These are phyloP conservation scores for Balanococcus diminutus DNA, from an alignment of 2,888 invertebrate genomes.

Conservation along the genomic window DNA sequence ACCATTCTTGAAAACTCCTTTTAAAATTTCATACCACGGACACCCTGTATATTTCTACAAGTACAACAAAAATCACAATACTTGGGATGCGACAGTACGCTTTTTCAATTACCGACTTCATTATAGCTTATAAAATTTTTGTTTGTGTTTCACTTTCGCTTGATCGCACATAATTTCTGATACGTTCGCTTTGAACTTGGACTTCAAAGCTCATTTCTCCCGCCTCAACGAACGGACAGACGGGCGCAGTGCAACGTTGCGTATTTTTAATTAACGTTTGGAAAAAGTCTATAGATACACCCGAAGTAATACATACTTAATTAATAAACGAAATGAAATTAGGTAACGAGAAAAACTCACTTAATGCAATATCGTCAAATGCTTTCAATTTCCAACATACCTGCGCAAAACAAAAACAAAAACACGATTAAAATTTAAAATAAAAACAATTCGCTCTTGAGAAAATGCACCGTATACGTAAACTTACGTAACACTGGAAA, in stretches of 20 bases:
- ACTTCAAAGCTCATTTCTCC: not conserved
- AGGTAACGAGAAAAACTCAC: not conserved
- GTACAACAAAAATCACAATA: not conserved
- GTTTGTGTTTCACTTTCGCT: constrained; percentile 17
- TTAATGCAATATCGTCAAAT: not conserved
- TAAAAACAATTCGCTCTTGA: not conserved
- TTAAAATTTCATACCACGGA: too few species aligned
- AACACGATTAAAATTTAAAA: not conserved
- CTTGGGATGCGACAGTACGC: not conserved
- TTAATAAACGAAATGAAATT: not conserved
- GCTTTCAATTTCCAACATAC: not conserved
- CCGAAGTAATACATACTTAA: not conserved
- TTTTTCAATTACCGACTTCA: not conserved
- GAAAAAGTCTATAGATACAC: not conserved
- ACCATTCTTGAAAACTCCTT: too few species aligned
- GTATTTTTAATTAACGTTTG: not conserved
- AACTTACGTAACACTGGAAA: not conserved
- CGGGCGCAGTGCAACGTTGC: not conserved
- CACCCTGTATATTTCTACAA: too few species aligned
- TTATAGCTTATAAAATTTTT: constrained; percentile 13
- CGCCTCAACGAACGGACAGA: not conserved
- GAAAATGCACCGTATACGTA: not conserved
- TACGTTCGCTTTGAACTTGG: constrained; percentile 31
- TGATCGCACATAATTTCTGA: constrained; percentile 9
- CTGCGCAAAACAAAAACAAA: not conserved